A percentile compares a stretch with the other conserved stretches of the same genome.
These are phyloP conservation scores for Scomber japonicus DNA, from an alignment of 2,113 vertebrate genomes.

Conservation along the genomic window DNA sequence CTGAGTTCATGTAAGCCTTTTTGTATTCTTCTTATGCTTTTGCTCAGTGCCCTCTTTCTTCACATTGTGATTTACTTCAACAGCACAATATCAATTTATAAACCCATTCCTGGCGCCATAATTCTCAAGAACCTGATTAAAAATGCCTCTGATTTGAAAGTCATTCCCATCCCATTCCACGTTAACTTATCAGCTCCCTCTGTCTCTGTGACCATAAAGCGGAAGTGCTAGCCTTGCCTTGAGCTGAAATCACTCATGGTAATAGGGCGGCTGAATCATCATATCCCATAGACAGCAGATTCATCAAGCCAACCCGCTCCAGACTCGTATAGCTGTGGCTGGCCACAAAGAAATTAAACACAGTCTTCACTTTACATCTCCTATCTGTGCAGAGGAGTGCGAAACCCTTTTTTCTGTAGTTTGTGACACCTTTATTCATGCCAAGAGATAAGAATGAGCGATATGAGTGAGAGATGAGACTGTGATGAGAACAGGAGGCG, in stretches of 20 bases:
- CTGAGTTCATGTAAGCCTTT: slow-evolving; percentile 6
- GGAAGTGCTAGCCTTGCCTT: slow-evolving; percentile 65
- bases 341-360: slow-evolving; percentile 53
- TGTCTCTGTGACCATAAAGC: slow-evolving; percentile 70
- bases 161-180: slow-evolving; percentile 42
- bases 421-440: slow-evolving; percentile 34
- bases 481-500: slow-evolving; percentile 11
- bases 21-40: slow-evolving; percentile 8
- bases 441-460: slow-evolving; percentile 24
- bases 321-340: slow-evolving; percentile 50
- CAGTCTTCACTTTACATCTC: slow-evolving; percentile 47
- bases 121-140: slow-evolving; percentile 66
- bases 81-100: slow-evolving; percentile 42
- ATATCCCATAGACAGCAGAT: slow-evolving; percentile 79
- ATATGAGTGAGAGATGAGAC: slow-evolving; percentile 17
- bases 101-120: slow-evolving; percentile 16
- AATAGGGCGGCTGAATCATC: slow-evolving; percentile 80
- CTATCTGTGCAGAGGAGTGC: slow-evolving; percentile 35
- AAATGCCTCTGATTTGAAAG: slow-evolving; percentile 65
- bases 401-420: background rate
- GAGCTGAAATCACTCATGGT: slow-evolving; percentile 77
- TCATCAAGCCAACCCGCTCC: slow-evolving; percentile 68
- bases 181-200: slow-evolving; percentile 68
- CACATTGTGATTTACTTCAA: slow-evolving; percentile 42
- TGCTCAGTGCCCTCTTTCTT: background rate